A percentile compares a stretch with the other conserved stretches of the same genome.
These are phyloP conservation scores for Clarias fuscus DNA, from an alignment of 2,797 vertebrate genomes.

Conservation along the genomic window DNA sequence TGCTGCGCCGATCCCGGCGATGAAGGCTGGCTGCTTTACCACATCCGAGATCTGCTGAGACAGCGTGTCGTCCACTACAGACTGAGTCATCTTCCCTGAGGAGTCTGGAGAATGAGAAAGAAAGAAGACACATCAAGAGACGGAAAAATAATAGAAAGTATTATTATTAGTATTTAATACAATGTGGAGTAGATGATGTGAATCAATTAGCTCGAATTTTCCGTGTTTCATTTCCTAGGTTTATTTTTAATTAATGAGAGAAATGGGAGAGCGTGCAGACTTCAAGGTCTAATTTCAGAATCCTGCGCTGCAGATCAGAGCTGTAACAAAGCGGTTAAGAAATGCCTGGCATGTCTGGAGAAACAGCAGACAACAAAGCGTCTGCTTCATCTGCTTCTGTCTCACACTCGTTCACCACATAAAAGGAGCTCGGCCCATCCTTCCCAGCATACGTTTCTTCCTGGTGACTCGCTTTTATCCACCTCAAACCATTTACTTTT, in stretches of 20 bases:
- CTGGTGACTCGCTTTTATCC: slow-evolving; percentile 4
- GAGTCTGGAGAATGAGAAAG: slow-evolving; percentile 62
- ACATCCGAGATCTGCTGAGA: slow-evolving; percentile 98
- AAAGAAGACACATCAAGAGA: not conserved
- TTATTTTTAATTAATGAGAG: not conserved
- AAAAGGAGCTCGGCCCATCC: slow-evolving; percentile 27
- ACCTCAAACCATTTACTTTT: slow-evolving; percentile 53
- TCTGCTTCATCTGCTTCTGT: slow-evolving; percentile 61
- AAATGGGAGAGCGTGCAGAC: not conserved
- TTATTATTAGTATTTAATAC: too few relatives aligned
- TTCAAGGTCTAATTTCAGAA: not conserved
- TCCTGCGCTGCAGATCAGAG: not conserved
- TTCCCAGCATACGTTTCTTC: slow-evolving; percentile 1
- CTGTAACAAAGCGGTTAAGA: not conserved
- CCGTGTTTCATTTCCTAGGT: not conserved
- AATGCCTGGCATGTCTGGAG: slow-evolving; percentile 23
- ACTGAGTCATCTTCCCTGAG: slow-evolving; percentile 69
- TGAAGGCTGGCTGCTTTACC: slow-evolving; percentile 96
- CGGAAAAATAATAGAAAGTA: not conserved
- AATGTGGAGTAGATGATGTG: not conserved
- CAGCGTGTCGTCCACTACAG: slow-evolving; percentile 73
- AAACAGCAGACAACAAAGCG: slow-evolving; percentile 56
- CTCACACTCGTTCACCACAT: slow-evolving; percentile 45
- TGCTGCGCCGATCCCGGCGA: slow-evolving; percentile 95
- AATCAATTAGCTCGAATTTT: not conserved